Evolutionary conservation across 2,888 invertebrate species (phyloP).

Genomic region (Cryptops parisi): DNA sequence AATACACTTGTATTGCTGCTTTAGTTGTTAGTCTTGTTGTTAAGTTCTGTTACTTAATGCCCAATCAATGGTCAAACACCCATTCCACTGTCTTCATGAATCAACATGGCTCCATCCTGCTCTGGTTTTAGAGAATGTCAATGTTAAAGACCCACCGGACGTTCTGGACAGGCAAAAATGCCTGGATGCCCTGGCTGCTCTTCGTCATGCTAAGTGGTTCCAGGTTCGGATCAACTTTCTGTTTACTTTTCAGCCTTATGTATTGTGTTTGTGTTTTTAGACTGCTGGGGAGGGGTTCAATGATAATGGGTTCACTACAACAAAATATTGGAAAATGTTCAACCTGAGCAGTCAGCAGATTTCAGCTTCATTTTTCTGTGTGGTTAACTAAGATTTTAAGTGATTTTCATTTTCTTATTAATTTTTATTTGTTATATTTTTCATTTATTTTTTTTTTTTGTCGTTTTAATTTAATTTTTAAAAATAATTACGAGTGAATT

Average conservation of each 20-base stretch:
- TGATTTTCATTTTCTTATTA: no score
- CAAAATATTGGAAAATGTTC: no score
- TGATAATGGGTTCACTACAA: neutral
- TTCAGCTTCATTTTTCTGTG: no score
- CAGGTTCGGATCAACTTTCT: conserved; percentile 54
- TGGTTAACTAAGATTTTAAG: no score
- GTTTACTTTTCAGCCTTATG: conserved; percentile 33
- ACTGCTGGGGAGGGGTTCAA: neutral
- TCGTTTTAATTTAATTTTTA: no score
- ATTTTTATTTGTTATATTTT: no score
- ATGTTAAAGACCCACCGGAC: conserved; percentile 56
- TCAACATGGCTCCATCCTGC: conserved; percentile 22
- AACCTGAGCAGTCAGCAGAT: no score
- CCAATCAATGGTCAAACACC: conserved; percentile 34
- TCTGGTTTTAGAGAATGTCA: conserved; percentile 31
- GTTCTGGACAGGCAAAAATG: conserved; percentile 98
- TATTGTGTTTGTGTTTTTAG: conserved; percentile 18
- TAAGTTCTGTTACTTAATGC: neutral
- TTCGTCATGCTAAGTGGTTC: conserved; percentile 99
- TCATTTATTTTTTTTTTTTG: no score
- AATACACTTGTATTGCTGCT: no score
- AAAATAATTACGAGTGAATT: no score
- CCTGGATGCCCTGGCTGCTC: conserved; percentile 98
- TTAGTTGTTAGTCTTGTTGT: no score
- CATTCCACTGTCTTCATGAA: conserved; percentile 23